phyloP scores from a whole-genome alignment of 2,113 vertebrate species.

The Nibea albiflora region DNA sequence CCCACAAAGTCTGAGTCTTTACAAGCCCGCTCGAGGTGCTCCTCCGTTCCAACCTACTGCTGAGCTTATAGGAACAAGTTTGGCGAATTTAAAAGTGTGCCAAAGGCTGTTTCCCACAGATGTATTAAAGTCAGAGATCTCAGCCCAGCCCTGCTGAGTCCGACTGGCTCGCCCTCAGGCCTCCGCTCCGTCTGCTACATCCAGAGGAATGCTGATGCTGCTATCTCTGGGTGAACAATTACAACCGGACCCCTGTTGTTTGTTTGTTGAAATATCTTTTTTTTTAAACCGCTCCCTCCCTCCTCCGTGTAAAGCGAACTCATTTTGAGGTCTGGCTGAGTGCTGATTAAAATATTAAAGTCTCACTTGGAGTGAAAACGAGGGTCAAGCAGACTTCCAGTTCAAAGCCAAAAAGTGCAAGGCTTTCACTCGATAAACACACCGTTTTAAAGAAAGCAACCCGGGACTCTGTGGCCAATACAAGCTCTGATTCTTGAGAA shows the following conservation, averaged over 20 bases:
- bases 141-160: slow-evolving; percentile 39
- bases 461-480: slow-evolving; percentile 42
- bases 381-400: slow-evolving; percentile 36
- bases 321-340: slow-evolving; percentile 41
- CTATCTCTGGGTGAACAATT: slow-evolving; percentile 57
- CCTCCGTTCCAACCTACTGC: slow-evolving; percentile 77
- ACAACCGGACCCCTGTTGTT: slow-evolving; percentile 46
- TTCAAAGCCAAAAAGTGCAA: slow-evolving; percentile 49
- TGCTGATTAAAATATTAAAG: slow-evolving; percentile 58
- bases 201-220: slow-evolving; percentile 59
- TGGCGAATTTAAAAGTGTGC: slow-evolving; percentile 79
- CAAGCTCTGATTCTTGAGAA: slow-evolving; percentile 59
- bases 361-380: slow-evolving; percentile 46
- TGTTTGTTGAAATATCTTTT: slow-evolving; percentile 46
- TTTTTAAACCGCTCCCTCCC: background rate
- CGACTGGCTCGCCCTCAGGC: slow-evolving; percentile 40
- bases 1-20: slow-evolving; percentile 66
- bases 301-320: background rate
- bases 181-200: slow-evolving; percentile 38
- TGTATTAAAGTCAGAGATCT: slow-evolving; percentile 50
- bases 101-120: slow-evolving; percentile 61
- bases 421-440: slow-evolving; percentile 50
- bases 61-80: slow-evolving; percentile 78
- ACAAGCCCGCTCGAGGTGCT: slow-evolving; percentile 54
- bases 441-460: slow-evolving; percentile 34